Evolutionary conservation across 2,888 invertebrate species (phyloP), one percentile per base, ranked within the genome.

Genomic region (Troides oblongomaculatus): DNA sequence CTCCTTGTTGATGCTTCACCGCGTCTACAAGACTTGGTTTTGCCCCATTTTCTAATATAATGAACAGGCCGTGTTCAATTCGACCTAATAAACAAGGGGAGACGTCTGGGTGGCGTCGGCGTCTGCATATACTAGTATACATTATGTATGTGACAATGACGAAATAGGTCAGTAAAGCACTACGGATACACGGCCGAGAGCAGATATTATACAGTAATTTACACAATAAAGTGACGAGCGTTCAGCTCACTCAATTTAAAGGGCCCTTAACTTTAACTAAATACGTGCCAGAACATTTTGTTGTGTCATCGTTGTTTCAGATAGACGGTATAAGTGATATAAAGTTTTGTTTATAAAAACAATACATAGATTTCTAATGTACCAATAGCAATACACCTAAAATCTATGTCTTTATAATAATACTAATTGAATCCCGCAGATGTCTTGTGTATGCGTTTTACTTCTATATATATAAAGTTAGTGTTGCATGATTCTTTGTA

Each of bases 61-160:
- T 64, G 39, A 68, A 60, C 64, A 56, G 53, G 46, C 46, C 53
- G 56, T 61, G 64, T 69, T 69, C 64, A 64, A 64, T 69, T 14
- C 61, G 64, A 69, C 69, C 56, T 69, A 69, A 69, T 69, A 69
- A 64, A 69, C 64, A 64, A 64, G 63, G 60, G 60, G 60, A 61
- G 68, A 53, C 69, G 69, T 53, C 69, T 61, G 53, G 53, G 64
- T 25, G 69, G 69, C 69, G 69, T 61, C 64, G 58, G 68, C 12
- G 23, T n/a, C 63, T 6, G 21, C 12, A 17, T 23, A 53, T 53
- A 64, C 39, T 46, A 25, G 25, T 64, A 61, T 53, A 56, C 57
- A 17, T 68, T 21, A 39, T 43, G n/a, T 57, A 57, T 57, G 14
- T 36, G 23, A 56, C 23, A 61, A 17, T 6, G n/a, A 46, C n/a